Percentiles rank a stretch among this genome's conserved stretches.
Conservation (phyloP, 2,113 vertebrate species). For the Anhinga rufa region DNA sequence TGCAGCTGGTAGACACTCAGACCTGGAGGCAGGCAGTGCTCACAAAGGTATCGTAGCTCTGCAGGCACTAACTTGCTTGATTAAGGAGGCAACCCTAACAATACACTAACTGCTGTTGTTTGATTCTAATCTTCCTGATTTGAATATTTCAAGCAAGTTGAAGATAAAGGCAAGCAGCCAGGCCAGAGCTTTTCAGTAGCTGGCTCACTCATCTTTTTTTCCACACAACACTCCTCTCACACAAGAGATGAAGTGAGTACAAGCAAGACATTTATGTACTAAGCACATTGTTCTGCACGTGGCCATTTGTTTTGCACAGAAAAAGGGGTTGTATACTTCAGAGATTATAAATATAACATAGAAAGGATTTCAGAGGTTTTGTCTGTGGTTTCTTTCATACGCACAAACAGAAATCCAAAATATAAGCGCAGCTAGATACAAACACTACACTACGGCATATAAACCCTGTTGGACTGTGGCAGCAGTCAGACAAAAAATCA, state of each 20-base stretch:
- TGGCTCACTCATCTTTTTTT: neutral
- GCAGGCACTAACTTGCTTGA: neutral
- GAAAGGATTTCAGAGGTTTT: neutral
- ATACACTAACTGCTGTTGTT: neutral
- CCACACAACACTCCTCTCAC: neutral
- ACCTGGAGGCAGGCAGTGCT: neutral
- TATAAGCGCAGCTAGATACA: neutral
- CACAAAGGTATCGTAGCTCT: neutral
- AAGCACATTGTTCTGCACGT: neutral
- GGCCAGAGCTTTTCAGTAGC: neutral
- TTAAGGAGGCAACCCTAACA: neutral
- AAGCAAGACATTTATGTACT: neutral
- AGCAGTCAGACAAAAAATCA: neutral
- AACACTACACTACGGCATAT: neutral
- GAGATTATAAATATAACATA: neutral
- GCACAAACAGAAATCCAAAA: neutral
- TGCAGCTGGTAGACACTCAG: neutral
- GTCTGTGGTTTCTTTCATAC: neutral
- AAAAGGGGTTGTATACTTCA: neutral
- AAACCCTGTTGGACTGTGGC: neutral
- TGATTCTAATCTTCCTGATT: neutral
- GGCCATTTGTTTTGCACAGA: neutral
- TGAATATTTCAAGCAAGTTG: neutral
- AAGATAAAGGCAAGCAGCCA: neutral
- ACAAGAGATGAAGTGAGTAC: neutral